A percentile compares a stretch with the other conserved stretches of the same genome.
These are phyloP conservation scores for Odontocerum albicorne DNA, from an alignment of 2,888 invertebrate species.

Conservation along the genomic window DNA sequence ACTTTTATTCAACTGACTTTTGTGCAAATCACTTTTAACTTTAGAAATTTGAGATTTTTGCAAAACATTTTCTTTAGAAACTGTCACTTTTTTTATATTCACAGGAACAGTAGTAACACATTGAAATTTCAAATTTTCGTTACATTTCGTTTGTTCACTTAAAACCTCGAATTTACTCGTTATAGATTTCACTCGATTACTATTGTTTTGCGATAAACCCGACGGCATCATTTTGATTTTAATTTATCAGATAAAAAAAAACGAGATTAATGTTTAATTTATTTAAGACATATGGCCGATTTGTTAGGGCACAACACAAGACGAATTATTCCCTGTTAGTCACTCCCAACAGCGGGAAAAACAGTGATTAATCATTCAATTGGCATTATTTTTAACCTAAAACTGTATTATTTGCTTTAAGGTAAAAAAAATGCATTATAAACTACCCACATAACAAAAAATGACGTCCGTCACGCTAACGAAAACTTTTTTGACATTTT, in stretches of 20 bases:
- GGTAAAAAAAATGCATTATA: no score
- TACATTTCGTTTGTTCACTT: slow-evolving; percentile 42
- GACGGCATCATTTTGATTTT: slow-evolving; percentile 21
- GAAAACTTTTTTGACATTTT: no score
- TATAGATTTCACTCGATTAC: slow-evolving; percentile 63
- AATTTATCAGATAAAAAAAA: not conserved
- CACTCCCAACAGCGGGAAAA: no score
- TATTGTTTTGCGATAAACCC: slow-evolving; percentile 11
- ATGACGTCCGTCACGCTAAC: no score
- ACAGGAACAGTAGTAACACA: slow-evolving; percentile 12
- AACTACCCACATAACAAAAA: no score
- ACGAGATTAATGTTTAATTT: not conserved
- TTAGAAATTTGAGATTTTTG: slow-evolving; percentile 13
- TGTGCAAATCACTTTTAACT: not conserved
- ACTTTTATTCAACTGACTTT: not conserved
- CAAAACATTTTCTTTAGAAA: slow-evolving; percentile 38
- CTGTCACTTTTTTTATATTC: slow-evolving; percentile 13
- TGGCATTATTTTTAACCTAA: no score
- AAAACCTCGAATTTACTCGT: slow-evolving; percentile 65
- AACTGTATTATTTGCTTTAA: no score
- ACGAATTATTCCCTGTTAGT: no score
- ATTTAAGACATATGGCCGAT: not conserved
- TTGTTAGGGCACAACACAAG: no score
- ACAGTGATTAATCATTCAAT: no score
- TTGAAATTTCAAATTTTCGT: slow-evolving; percentile 4